phyloP scores from a whole-genome alignment of 2,113 vertebrate species.

The Bostrychus sinensis region DNA sequence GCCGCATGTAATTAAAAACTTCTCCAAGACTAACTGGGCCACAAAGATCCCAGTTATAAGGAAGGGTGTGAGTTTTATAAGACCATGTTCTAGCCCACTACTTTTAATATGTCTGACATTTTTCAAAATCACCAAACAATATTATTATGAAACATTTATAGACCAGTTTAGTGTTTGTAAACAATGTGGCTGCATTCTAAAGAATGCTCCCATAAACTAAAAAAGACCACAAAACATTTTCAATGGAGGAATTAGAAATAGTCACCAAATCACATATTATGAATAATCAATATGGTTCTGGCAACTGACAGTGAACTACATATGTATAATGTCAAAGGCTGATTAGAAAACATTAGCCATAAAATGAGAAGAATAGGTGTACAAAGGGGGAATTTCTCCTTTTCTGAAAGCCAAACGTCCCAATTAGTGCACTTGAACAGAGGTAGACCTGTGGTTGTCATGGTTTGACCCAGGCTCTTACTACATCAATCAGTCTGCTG shows the following conservation, averaged over 20 bases:
- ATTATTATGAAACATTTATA: no score
- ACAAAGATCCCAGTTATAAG: neutral
- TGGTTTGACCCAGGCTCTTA: conserved; percentile 55
- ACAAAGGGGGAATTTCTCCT: conserved; percentile 24
- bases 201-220: no score
- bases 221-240: no score
- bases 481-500: conserved; percentile 48
- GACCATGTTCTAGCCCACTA: neutral
- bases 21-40: neutral
- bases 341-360: no score
- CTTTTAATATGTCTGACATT: neutral
- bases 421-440: conserved; percentile 53
- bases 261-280: no score
- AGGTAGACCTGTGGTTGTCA: conserved; percentile 54
- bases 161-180: no score
- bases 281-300: no score
- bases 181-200: no score
- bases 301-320: no score
- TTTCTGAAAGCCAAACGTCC: conserved; percentile 49
- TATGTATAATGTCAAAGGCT: no score
- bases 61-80: conserved; percentile 1
- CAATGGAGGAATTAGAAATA: no score
- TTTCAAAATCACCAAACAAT: no score
- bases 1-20: conserved; percentile 16
- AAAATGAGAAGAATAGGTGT: neutral